A percentile compares a stretch with the other conserved stretches of the same genome.
phyloP scores from a whole-genome alignment of 2,113 vertebrate species.

The Gracilinanus agilis region DNA sequence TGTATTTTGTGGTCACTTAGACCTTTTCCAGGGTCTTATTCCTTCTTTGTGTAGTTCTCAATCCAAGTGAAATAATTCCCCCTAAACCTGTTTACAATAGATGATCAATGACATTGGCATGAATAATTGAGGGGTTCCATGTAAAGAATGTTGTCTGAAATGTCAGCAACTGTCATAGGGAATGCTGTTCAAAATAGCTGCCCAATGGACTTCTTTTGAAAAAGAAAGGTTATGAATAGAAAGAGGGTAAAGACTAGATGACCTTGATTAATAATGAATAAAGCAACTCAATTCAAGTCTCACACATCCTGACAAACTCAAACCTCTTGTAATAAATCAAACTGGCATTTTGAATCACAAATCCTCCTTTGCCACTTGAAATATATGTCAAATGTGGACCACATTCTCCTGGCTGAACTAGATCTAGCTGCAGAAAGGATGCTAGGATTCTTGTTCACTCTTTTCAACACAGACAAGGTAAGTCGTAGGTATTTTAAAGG shows the following conservation, averaged over 20 bases:
- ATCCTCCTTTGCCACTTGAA: constrained; percentile 1
- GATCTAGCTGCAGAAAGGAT: constrained; percentile 15
- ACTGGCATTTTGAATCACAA: constrained; percentile 27
- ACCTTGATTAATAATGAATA: constrained; percentile 58
- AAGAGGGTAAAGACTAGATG: constrained; percentile 6
- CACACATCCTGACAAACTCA: constrained; percentile 35
- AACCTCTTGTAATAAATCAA: constrained; percentile 24
- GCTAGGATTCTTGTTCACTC: neutral
- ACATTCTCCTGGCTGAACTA: constrained; percentile 13
- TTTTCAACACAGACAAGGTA: neutral
- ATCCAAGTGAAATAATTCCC: constrained; percentile 23
- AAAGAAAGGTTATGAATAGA: constrained; percentile 33
- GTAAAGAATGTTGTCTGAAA: constrained; percentile 58
- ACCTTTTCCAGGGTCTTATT: neutral
- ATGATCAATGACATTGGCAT: constrained; percentile 5
- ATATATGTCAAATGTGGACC: constrained; percentile 19
- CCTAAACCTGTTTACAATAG: constrained; percentile 31
- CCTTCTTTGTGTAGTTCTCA: constrained; percentile 27
- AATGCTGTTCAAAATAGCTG: constrained; percentile 35
- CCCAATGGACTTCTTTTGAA: neutral
- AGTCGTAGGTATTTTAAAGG: neutral
- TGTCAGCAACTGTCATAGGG: constrained; percentile 37
- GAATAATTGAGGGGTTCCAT: neutral
- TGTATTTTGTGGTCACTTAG: neutral
- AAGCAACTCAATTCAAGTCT: constrained; percentile 25